phyloP scores from a whole-genome alignment of 2,888 invertebrate genomes.

The Chrysolina oricalcia region DNA sequence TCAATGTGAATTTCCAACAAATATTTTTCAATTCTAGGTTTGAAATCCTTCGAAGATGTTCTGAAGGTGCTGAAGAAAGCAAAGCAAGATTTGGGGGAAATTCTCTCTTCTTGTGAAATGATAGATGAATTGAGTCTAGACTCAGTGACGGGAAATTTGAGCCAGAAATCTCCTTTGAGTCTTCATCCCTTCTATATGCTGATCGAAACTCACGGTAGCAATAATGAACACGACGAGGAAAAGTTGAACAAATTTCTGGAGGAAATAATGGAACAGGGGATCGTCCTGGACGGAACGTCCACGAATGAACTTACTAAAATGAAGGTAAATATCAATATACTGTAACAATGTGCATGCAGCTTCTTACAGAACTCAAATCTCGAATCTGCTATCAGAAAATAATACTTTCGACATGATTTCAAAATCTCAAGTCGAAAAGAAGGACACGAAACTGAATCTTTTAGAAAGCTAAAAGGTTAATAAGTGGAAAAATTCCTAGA shows the following conservation, averaged over 20 bases:
- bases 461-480: too few relatives aligned
- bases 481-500: too few relatives aligned
- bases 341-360: neutral
- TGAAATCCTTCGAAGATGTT: conserved; percentile 85
- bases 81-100: conserved; percentile 86
- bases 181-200: conserved; percentile 88
- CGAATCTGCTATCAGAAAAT: too few relatives aligned
- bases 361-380: neutral
- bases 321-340: conserved; percentile 73
- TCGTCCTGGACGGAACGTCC: conserved; percentile 88
- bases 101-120: conserved; percentile 96
- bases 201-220: conserved; percentile 92
- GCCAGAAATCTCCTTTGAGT: conserved; percentile 77
- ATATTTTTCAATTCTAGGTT: conserved; percentile 73
- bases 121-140: conserved; percentile 86
- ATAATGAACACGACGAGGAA: conserved; percentile 88
- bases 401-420: too few relatives aligned
- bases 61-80: conserved; percentile 84
- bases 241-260: conserved; percentile 88
- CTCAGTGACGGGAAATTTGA: conserved; percentile 78
- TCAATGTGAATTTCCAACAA: too few relatives aligned
- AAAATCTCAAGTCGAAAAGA: too few relatives aligned
- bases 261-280: conserved; percentile 79
- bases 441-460: too few relatives aligned
- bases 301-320: conserved; percentile 89